Evolutionary conservation across 2,113 vertebrate genomes (phyloP), one percentile per base, ranked within the genome.

Genomic region (Thymallus thymallus): DNA sequence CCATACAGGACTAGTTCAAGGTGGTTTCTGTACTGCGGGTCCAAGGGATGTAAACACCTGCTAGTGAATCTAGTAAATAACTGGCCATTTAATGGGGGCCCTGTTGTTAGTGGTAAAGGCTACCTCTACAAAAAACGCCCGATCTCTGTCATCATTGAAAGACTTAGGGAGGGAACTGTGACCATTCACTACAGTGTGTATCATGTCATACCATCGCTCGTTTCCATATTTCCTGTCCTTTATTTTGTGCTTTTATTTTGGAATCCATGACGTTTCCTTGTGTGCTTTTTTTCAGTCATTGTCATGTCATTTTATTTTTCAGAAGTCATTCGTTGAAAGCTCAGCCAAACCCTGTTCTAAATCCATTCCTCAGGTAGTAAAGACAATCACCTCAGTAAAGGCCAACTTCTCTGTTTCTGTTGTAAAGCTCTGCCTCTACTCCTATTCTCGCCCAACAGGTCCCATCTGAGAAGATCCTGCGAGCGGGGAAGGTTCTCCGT

Each of bases 391-490:
- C 88, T 80, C 74, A 87, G 78, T 23, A 30, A 72, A 65, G 35
- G 1, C 63, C 58, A 41, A 41, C 35, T 41, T 9, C 35, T 41
- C 9, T 41, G 35, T 41, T 41, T 41, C 35, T 41, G 10, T 41
- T 41, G 35, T 41, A 30, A 71, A 24, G 14, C 48, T 30, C 32
- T 69, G 35, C 75, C 45, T 35, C 26, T 12, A 20, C 30, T 51
- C 22, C 16, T 18, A 9, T 66, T 41, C 20, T 62, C 3, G 2
- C 46, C 22, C 18, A 41, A 29, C 62, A 99, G 98, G 93, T 98
- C 68, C 95, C 95, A 46, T 99, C 97, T 56, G 97, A 98, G 89
- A 97, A 97, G 92, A 96, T 99, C 85, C 90, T 98, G 82, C 91
- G 85, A 68, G 96, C 96, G 46, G 96, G 95, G 79, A 97, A 96